These are phyloP conservation scores for Drosophila nr. medialis DNA, from an alignment of 2,888 invertebrate species.

Conservation along the genomic window DNA sequence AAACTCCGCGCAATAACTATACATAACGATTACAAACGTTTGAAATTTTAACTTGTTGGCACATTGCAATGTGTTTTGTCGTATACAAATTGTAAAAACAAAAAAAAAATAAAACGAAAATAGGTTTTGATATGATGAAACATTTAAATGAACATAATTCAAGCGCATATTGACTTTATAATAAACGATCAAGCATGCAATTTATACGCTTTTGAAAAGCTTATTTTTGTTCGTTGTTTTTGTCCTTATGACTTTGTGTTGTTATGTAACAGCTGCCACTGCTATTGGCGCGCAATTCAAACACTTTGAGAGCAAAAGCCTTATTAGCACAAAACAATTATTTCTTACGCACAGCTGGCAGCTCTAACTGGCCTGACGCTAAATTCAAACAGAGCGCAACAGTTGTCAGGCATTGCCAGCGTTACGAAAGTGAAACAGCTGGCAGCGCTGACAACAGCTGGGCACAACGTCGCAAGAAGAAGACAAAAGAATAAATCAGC, in stretches of 20 bases:
- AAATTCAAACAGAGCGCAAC: slow-evolving; percentile 4
- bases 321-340: neutral
- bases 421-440: slow-evolving; percentile 7
- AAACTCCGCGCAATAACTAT: slow-evolving; percentile 72
- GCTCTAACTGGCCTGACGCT: no score
- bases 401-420: slow-evolving; percentile 5
- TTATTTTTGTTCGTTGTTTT: neutral
- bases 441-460: slow-evolving; percentile 42
- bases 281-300: slow-evolving; percentile 4
- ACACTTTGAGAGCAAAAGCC: slow-evolving; percentile 3
- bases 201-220: neutral
- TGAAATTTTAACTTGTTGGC: slow-evolving; percentile 76
- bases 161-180: slow-evolving; percentile 45
- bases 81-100: slow-evolving; percentile 66
- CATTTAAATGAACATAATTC: slow-evolving; percentile 42
- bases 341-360: neutral
- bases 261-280: slow-evolving; percentile 1
- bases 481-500: slow-evolving; percentile 23
- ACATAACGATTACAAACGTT: slow-evolving; percentile 64
- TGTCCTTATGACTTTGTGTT: neutral
- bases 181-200: slow-evolving; percentile 49
- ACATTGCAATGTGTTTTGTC: slow-evolving; percentile 71
- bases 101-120: slow-evolving; percentile 43
- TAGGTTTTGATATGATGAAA: slow-evolving; percentile 73
- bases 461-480: slow-evolving; percentile 15